Evolutionary conservation across 2,113 vertebrate species (phyloP).

Genomic region (Odobenus rosmarus): DNA sequence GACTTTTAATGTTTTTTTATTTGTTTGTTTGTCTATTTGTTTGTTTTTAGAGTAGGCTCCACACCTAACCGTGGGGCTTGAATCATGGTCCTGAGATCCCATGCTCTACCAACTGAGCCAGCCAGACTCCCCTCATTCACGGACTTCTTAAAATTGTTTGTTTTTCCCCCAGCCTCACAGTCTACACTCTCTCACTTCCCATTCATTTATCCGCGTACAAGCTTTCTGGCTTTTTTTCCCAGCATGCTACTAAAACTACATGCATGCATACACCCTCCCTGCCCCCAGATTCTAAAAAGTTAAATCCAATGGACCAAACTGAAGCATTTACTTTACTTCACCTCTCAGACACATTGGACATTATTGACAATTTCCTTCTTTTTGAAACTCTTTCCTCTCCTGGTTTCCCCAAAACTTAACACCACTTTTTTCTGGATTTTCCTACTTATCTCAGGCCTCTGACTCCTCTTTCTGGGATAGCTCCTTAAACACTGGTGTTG

Average conservation of each 20-base stretch:
- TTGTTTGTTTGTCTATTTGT: no score
- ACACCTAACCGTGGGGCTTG: not conserved
- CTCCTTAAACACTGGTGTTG: not conserved
- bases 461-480: no score
- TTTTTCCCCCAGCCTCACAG: not conserved
- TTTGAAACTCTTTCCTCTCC: not conserved
- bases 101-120: not conserved
- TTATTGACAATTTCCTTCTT: not conserved
- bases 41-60: not conserved
- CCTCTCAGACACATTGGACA: not conserved
- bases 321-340: not conserved
- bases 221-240: not conserved
- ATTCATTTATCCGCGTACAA: fast-evolving
- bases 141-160: not conserved
- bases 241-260: not conserved
- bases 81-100: not conserved
- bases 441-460: no score
- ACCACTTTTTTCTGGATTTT: no score
- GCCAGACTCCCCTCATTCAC: not conserved
- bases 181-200: not conserved
- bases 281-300: not conserved
- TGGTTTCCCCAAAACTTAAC: not conserved
- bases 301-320: not conserved
- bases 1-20: not conserved
- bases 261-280: fast-evolving